phyloP scores from a whole-genome alignment of 2,888 invertebrate species.

The Aplocera efformata region DNA sequence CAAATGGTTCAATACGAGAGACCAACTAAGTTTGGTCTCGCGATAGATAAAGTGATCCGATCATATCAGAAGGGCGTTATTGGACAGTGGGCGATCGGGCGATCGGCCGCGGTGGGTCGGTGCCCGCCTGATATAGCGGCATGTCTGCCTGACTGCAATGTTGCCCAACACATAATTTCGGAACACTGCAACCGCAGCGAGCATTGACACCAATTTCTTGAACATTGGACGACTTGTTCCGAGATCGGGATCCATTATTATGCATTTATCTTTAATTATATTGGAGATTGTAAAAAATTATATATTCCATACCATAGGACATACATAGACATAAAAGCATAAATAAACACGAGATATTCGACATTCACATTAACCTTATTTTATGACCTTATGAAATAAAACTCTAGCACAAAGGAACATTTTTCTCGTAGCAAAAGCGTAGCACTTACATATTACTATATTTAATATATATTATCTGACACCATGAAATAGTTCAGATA shows the following conservation, averaged over 20 bases:
- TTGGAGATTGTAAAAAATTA: not conserved
- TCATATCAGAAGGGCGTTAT: conserved; percentile 59
- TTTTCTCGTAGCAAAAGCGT: conserved; percentile 21
- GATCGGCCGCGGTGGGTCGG: conserved; percentile 49
- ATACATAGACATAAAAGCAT: no score
- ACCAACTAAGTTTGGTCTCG: conserved; percentile 16
- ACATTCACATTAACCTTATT: no score
- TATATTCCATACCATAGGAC: no score
- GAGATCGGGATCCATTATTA: conserved; percentile 43
- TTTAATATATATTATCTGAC: conserved; percentile 15
- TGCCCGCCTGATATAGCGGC: conserved; percentile 41
- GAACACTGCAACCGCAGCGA: conserved; percentile 78
- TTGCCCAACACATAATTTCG: conserved; percentile 76
- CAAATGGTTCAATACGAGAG: conserved; percentile 19
- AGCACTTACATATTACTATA: conserved; percentile 9
- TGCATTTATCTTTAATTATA: conserved; percentile 29
- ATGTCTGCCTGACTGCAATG: conserved; percentile 39
- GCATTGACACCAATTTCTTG: conserved; percentile 76
- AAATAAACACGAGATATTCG: no score
- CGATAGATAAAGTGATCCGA: conserved; percentile 51
- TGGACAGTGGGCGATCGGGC: conserved; percentile 41
- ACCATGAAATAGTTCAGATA: conserved; percentile 25
- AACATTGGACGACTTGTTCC: conserved; percentile 58
- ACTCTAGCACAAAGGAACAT: not conserved
- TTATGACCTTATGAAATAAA: not conserved